Evolutionary conservation across 1,140 invertebrate genomes (phyloP), one percentile per base, ranked within the genome.

Genomic region (Drosophila aff.): DNA sequence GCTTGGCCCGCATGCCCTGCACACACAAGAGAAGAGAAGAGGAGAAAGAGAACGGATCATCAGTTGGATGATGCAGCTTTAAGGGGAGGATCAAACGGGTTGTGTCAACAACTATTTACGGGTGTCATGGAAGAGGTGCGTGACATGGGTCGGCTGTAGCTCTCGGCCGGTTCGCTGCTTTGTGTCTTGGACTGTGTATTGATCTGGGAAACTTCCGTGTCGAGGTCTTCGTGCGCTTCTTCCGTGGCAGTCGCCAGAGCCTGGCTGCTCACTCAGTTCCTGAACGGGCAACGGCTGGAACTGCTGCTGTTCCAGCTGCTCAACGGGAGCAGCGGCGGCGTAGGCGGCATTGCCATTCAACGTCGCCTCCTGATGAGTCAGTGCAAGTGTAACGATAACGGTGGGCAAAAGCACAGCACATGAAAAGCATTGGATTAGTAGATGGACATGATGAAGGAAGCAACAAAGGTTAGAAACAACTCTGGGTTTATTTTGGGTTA

Each of bases 1-100:
- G 98, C 93, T 96, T 97, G 82, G 94, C 94, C 75, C 94, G 93
- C 94, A 92, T 93, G n/a, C 78, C 91, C 81, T 92, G 78, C 46
- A 83, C 13, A 26, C 21, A 43, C 23, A 23, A 23, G 23, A 23
- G 23, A 23, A 49, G 8, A 49, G 10, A 59, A 31, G 46, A 47
- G 10, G 33, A n/a, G 2, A n/a, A 11, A 40, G 9, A n/a, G 4
- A 16, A 11, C 13, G 9, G 7, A 55, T 77, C 43, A 57, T 77
- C 43, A 57, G 38, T 38, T 0, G n/a, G 21, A 53, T 28, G 75
- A 11, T n/a, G 21, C n/a, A 8, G 23, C 0, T 10, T 23, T 2
- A 6, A 0, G 13, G 11, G 31, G 28, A 9, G 31, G 38, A 60
- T 38, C 43, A 78, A 23, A 23, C 53, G 43, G 76, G 65, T 76